Conservation (phyloP, 1,140 invertebrate species). For the Leguminivora glycinivorella region DNA sequence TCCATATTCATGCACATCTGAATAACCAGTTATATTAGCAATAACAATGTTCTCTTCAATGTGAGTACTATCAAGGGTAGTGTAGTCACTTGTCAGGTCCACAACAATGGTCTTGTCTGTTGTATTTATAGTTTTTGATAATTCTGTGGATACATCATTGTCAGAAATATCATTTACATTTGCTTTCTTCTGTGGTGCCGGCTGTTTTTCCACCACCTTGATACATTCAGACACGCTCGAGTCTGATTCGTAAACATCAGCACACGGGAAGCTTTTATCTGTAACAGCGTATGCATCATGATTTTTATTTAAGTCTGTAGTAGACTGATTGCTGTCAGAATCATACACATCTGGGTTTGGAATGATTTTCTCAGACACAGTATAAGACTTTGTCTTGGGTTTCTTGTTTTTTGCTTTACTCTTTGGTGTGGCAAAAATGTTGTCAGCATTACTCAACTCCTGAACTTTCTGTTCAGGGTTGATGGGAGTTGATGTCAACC, state of each 20-base stretch:
- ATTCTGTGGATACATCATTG: conserved; percentile 38
- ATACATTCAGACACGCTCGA: conserved; percentile 52
- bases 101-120: conserved; percentile 41
- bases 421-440: conserved; percentile 75
- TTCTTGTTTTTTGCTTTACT: conserved; percentile 70
- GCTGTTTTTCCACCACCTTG: conserved; percentile 35
- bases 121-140: conserved; percentile 34
- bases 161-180: conserved; percentile 43
- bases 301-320: conserved; percentile 50
- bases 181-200: conserved; percentile 31
- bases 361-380: conserved; percentile 55
- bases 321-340: conserved; percentile 70
- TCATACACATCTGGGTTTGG: conserved; percentile 67
- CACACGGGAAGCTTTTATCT: conserved; percentile 54
- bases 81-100: conserved; percentile 52
- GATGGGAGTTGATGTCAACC: conserved; percentile 53
- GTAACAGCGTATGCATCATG: conserved; percentile 46
- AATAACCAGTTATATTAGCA: conserved; percentile 64
- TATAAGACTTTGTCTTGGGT: conserved; percentile 59
- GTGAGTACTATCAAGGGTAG: conserved; percentile 33
- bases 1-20: conserved; percentile 43
- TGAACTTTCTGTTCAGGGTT: conserved; percentile 29
- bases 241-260: conserved; percentile 65
- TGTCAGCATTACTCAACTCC: conserved; percentile 38
- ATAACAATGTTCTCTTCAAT: conserved; percentile 65